phyloP scores from a whole-genome alignment of 2,797 vertebrate species.

The Phataginus tetradactyla region DNA sequence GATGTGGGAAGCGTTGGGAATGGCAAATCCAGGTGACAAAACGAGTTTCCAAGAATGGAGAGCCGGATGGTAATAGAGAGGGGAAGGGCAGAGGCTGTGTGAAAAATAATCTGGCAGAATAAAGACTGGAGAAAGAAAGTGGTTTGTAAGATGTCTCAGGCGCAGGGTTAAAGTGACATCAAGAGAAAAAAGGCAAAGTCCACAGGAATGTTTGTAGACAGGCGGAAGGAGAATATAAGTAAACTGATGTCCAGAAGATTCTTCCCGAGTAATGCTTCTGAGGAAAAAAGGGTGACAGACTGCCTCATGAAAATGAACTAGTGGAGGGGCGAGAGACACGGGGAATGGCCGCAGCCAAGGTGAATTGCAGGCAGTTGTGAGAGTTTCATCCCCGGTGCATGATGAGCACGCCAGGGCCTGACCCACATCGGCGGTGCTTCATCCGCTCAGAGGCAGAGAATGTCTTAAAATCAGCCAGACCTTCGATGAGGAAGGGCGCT shows the following conservation, averaged over 20 bases:
- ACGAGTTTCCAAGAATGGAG: background rate
- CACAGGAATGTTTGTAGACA: background rate
- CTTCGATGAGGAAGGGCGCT: background rate
- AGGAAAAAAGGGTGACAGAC: background rate
- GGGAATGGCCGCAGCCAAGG: background rate
- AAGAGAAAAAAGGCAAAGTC: background rate
- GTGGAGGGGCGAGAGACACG: background rate
- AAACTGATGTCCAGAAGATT: background rate
- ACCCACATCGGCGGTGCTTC: background rate
- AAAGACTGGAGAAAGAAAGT: background rate
- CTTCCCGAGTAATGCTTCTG: background rate
- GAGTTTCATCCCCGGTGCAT: background rate
- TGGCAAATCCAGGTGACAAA: background rate
- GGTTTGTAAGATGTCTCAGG: background rate
- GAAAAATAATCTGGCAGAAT: conserved; percentile 9
- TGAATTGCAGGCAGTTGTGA: background rate
- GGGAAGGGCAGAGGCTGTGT: background rate
- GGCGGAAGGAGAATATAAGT: background rate
- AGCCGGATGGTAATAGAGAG: background rate
- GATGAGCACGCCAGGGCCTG: background rate
- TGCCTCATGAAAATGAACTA: conserved; percentile 10
- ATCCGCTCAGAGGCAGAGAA: background rate
- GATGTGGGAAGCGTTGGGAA: background rate
- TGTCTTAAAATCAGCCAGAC: background rate
- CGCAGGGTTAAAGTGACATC: background rate